phyloP scores from a whole-genome alignment of 2,797 vertebrate species.

The Acrossocheilus fasciatus region DNA sequence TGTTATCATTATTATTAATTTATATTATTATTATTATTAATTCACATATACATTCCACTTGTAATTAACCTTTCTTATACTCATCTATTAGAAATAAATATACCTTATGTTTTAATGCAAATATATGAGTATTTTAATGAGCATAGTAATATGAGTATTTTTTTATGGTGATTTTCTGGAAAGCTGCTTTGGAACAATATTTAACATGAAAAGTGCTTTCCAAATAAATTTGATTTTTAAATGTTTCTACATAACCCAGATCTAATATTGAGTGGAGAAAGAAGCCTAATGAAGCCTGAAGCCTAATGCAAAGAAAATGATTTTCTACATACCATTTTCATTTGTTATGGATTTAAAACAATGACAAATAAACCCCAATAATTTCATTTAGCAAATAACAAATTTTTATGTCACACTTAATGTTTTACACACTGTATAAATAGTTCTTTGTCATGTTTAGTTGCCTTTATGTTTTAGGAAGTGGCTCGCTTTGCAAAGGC shows the following conservation, averaged over 20 bases:
- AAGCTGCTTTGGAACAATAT: background rate
- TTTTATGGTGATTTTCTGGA: background rate
- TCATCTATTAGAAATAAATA: too few relatives aligned
- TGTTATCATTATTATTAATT: too few relatives aligned
- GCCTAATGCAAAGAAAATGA: background rate
- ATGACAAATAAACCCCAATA: background rate
- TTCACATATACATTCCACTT: too few relatives aligned
- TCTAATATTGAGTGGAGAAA: background rate
- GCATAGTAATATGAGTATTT: too few relatives aligned
- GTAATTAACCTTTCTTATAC: too few relatives aligned
- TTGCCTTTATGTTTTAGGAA: background rate
- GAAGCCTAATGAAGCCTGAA: background rate
- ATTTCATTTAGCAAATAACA: background rate
- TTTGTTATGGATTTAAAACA: background rate
- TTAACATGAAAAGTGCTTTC: background rate
- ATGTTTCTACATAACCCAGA: background rate
- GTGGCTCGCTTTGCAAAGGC: background rate
- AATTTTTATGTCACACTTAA: background rate
- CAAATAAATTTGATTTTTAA: background rate
- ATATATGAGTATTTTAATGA: too few relatives aligned
- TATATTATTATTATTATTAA: too few relatives aligned
- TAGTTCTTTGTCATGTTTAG: background rate
- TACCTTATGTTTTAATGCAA: too few relatives aligned
- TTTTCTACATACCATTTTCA: background rate
- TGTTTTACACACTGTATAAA: background rate